Base-by-base conservation (phyloP, 2,797 vertebrate species). In the Danio aesculapii region DNA sequence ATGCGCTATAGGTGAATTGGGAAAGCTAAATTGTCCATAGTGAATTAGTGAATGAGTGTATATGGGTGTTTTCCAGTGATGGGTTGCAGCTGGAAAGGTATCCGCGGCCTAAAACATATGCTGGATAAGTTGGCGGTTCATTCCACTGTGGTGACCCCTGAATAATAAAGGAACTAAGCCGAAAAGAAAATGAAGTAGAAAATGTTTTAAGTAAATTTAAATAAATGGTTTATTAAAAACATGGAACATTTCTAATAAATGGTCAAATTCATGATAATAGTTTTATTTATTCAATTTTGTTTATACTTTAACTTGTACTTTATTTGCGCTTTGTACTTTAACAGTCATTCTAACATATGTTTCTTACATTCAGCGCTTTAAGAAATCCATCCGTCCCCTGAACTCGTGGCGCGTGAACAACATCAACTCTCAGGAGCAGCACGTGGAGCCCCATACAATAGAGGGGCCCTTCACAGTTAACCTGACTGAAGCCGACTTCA, bases 371-470 rank as follows among this genome's bases (percentile, higher is more conserved):
- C 90, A 97, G 95, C 94, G 95, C 77, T 95, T 96, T 84, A 79
- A 82, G 84, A 95, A 95, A 87, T 83, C 95, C 4, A 92, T 94
- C 44, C 92, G 88, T 79, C 95, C 96, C 12, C 88, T 94, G 21
- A 92, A 92, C 83, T 94, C 95, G 72, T 96, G 96, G 95, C 89
- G 95, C 12, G 89, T 87, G 0, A 95, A 93, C 88, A 93, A 90
- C 81, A 7, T 79, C 55, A 5, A 73, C 0, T 67, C 73, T 52
- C 59, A 7, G 0, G 81, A 79, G 50, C 88, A 88, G 68, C 66
- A 0, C 0, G 0, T 84, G 57, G 88, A 92, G 8, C 68, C 77
- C 0, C 91, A 92, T 6, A 83, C 85, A 85, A 89, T 95, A 13
- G 93, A 95, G 0, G 83, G 84, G 14, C 94, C 93, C 0, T 95